Conservation (phyloP, 1,140 invertebrate species). For the Myzus persicae region DNA sequence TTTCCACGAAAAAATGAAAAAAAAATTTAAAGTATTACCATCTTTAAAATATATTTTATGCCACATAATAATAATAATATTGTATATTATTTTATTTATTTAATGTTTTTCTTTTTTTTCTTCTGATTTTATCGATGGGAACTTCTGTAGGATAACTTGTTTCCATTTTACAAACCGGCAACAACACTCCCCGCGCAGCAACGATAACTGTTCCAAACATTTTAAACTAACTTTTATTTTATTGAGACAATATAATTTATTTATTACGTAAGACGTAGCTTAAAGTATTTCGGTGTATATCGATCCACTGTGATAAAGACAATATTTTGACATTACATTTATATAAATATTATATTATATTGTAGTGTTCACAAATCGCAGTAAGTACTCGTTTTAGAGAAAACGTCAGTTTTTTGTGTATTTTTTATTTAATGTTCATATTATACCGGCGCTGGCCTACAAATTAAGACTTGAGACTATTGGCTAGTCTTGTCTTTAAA, state of each 20-base stretch:
- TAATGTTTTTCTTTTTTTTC: not conserved
- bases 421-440: not conserved
- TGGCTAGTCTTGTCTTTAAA: not conserved
- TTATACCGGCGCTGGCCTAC: not conserved
- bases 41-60: conserved; percentile 11
- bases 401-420: not conserved
- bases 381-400: too few relatives aligned
- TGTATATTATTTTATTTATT: conserved; percentile 7
- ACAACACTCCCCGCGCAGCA: not conserved
- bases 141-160: conserved; percentile 30
- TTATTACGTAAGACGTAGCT: not conserved
- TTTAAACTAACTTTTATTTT: conserved; percentile 32
- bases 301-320: not conserved
- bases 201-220: not conserved
- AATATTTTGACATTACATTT: not conserved
- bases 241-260: conserved; percentile 21
- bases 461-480: not conserved
- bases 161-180: not conserved
- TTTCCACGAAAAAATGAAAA: not conserved
- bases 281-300: not conserved
- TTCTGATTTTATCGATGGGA: not conserved
- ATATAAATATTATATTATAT: not conserved
- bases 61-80: not conserved
- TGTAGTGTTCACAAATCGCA: not conserved
- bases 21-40: not conserved